phyloP scores from a whole-genome alignment of 2,113 vertebrate species.

The Callipepla californica region DNA sequence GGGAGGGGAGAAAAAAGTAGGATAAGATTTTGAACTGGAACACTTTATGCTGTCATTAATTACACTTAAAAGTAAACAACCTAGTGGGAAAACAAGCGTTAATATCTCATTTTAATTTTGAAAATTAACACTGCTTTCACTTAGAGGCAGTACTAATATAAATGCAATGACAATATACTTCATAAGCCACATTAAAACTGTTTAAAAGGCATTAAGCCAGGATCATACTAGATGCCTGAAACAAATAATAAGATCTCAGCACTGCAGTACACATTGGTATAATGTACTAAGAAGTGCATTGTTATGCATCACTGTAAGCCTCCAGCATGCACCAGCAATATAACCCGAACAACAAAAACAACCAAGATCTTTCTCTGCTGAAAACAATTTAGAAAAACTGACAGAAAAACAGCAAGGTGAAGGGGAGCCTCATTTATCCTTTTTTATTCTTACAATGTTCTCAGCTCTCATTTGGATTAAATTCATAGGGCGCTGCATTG shows the following conservation, averaged over 20 bases:
- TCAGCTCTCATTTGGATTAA: background rate
- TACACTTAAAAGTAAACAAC: background rate
- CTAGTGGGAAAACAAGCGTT: background rate
- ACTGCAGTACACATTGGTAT: background rate
- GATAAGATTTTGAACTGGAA: background rate
- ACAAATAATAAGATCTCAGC: background rate
- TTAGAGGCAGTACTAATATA: background rate
- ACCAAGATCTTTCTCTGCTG: background rate
- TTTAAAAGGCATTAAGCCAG: background rate
- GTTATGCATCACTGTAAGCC: background rate
- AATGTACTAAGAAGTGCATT: background rate
- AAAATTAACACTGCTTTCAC: slow-evolving; percentile 3
- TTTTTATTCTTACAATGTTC: background rate
- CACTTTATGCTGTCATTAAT: background rate
- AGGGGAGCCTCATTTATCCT: background rate
- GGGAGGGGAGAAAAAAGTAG: background rate
- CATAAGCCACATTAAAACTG: background rate
- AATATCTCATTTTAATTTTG: background rate
- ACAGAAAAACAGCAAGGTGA: background rate
- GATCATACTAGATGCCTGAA: background rate
- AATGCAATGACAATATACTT: slow-evolving; percentile 1
- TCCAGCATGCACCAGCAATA: background rate
- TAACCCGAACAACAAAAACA: background rate
- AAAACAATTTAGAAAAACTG: background rate
- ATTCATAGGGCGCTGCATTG: fast-evolving